Evolutionary conservation across 1,140 invertebrate genomes (phyloP), one percentile per base, ranked within the genome.

Genomic region (Drosophila pachea): DNA sequence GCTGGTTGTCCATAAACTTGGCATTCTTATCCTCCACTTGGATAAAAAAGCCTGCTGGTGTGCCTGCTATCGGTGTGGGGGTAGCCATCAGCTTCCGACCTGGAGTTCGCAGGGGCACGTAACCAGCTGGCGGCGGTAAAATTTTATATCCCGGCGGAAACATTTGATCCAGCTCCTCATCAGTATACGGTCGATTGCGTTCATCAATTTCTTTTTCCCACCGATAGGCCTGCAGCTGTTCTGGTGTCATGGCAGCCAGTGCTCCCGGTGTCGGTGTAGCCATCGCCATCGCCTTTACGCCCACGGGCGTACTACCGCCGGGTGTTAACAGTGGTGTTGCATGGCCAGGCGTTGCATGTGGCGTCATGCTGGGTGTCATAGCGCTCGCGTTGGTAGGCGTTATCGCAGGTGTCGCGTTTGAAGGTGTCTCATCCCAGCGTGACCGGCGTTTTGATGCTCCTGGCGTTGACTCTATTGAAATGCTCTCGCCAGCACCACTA

Each of bases 151-250:
- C 99, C 8, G 97, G 94, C 49, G 99, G 98, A 90, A 99, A 99
- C 91, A 99, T 94, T 36, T 96, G 91, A 90, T 99, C 98, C 8
- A 99, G 91, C 90, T 99, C 99, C 87, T 99, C 98, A 90, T 99
- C 98, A 0, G 96, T 94, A 53, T 99, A 93, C 0, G 97, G 97
- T 72, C 98, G 92, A 90, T 99, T 99, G 56, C 98, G 91, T 88
- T 99, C 98, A 87, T 99, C 98, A 61, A 99, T 99, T 91, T 99
- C 99, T 78, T 97, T 93, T 90, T 99, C 98, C 97, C 97, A 99
- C n/a, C 98, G 94, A 89, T 97, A 99, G 0, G 97, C 97, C 89
- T 99, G 98, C 66, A 99, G 90, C 90, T 99, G 98, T 90, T 99
- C 99, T 0, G 99, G 98, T 0, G 99, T 99, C 98, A 99, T 99